Conservation (phyloP, 2,888 invertebrate genomes). For the Eledona agricola region DNA sequence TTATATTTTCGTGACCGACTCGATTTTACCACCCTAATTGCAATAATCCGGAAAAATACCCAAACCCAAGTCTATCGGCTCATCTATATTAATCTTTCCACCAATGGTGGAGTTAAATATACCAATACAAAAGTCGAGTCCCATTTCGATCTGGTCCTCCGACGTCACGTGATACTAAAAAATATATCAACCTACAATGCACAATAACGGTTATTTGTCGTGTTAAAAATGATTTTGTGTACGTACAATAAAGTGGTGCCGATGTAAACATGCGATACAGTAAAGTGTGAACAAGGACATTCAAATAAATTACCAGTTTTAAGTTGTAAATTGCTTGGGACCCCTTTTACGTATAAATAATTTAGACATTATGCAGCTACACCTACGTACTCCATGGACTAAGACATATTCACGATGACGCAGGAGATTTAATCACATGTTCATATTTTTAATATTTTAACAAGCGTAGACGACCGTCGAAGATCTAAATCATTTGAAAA, state of each 20-base stretch:
- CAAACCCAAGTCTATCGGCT: too few relatives aligned
- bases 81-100: too few relatives aligned
- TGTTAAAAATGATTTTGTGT: slow-evolving; percentile 43
- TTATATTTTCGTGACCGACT: slow-evolving; percentile 23
- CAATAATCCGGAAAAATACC: too few relatives aligned
- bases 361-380: slow-evolving; percentile 40
- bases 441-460: too few relatives aligned
- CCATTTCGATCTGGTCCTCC: too few relatives aligned
- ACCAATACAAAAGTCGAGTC: too few relatives aligned
- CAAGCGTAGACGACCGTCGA: too few relatives aligned
- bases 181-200: slow-evolving; percentile 25
- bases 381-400: too few relatives aligned
- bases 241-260: slow-evolving; percentile 45
- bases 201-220: slow-evolving; percentile 37
- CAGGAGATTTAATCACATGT: too few relatives aligned
- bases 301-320: slow-evolving; percentile 59
- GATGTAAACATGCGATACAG: slow-evolving; percentile 56
- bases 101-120: too few relatives aligned
- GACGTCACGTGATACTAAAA: slow-evolving; percentile 27
- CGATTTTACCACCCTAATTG: slow-evolving; percentile 7
- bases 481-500: too few relatives aligned
- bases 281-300: slow-evolving; percentile 58
- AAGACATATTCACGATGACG: too few relatives aligned
- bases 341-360: slow-evolving; percentile 56
- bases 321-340: slow-evolving; percentile 56